Percentiles rank a stretch among this genome's conserved stretches.
Conservation (phyloP, 2,888 invertebrate genomes). For the Xylota segnis region DNA sequence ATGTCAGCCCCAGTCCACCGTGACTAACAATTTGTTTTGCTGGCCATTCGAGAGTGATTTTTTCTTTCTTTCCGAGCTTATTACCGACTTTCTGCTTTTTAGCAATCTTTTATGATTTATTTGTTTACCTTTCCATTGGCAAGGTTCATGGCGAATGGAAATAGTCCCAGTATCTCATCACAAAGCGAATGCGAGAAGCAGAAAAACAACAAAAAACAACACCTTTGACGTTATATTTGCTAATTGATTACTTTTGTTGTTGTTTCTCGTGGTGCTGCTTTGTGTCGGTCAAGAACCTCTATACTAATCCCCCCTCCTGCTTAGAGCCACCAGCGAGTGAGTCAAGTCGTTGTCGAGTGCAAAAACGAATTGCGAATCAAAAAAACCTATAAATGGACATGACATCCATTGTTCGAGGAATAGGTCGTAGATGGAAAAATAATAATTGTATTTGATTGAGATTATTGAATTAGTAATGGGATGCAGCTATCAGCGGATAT, state of each 20-base stretch:
- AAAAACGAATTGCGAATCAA: conserved; percentile 41
- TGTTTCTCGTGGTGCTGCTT: background rate
- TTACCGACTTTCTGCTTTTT: background rate
- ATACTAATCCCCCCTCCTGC: background rate
- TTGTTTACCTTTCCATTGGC: conserved; percentile 65
- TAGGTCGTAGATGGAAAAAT: background rate
- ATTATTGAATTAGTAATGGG: conserved; percentile 27
- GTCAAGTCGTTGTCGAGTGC: conserved; percentile 18
- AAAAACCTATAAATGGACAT: conserved; percentile 18
- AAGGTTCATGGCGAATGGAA: conserved; percentile 48
- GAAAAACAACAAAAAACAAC: conserved; percentile 18
- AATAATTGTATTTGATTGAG: conserved; percentile 16
- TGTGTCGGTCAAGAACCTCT: conserved; percentile 55
- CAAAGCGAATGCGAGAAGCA: conserved; percentile 15
- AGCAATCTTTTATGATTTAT: conserved; percentile 12
- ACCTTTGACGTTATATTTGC: conserved; percentile 50
- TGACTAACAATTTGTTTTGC: conserved; percentile 30
- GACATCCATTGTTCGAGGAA: conserved; percentile 14
- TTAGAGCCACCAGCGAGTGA: conserved; percentile 9
- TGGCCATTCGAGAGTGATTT: background rate
- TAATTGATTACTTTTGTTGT: conserved; percentile 34
- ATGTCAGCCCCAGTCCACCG: background rate
- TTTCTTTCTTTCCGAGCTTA: background rate
- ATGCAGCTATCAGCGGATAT: background rate
- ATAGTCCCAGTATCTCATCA: conserved; percentile 19